A percentile compares a stretch with the other conserved stretches of the same genome.
These are phyloP conservation scores for Centropus unirufus DNA, from an alignment of 2,113 vertebrate species.

Conservation along the genomic window DNA sequence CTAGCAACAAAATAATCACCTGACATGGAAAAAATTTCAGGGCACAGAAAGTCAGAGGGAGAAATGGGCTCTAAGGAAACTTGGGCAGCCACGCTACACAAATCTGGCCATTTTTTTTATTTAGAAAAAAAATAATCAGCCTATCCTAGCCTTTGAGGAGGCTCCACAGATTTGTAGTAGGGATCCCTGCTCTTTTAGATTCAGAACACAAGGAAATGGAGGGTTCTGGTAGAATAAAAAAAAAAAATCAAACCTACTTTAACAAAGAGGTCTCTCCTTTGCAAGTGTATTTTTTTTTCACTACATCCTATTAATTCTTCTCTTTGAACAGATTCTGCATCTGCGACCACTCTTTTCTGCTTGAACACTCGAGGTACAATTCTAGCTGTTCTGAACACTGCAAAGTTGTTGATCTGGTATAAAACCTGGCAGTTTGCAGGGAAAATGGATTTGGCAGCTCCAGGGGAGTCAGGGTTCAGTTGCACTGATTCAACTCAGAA, in stretches of 20 bases:
- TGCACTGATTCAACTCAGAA: neutral
- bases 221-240: neutral
- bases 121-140: neutral
- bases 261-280: neutral
- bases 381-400: neutral
- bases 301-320: conserved; percentile 36
- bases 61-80: neutral
- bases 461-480: neutral
- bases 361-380: neutral
- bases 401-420: conserved; percentile 53
- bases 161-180: neutral
- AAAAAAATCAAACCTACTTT: conserved; percentile 3
- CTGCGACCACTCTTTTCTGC: neutral
- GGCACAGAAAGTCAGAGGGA: neutral
- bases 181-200: neutral
- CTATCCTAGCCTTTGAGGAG: neutral
- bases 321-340: conserved; percentile 48
- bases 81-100: neutral
- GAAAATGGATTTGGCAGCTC: conserved; percentile 36
- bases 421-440: conserved; percentile 19
- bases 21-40: neutral
- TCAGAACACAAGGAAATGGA: neutral
- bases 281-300: conserved; percentile 1
- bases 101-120: neutral
- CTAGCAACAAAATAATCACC: neutral